A percentile compares a stretch with the other conserved stretches of the same genome.
Evolutionary conservation across 1,140 invertebrate species (phyloP).

Genomic region (Tetranychus urticae): DNA sequence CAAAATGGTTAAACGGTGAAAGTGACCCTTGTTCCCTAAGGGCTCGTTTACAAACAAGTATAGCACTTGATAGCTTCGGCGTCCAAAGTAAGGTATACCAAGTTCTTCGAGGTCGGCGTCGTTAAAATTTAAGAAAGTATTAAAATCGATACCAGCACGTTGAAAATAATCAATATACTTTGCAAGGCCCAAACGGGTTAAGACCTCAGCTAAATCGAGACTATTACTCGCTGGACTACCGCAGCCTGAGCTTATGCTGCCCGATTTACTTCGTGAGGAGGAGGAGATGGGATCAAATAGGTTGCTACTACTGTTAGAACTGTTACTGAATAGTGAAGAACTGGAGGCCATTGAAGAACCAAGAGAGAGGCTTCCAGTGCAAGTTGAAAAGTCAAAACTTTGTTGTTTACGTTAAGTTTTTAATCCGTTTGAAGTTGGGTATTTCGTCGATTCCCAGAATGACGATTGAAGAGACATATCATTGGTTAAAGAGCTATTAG

Average conservation of each 20-base stretch:
- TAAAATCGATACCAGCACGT: constrained; percentile 42
- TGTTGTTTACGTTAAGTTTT: neutral
- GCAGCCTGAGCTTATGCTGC: neutral
- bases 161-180: neutral
- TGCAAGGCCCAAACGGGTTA: neutral
- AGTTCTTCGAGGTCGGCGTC: constrained; percentile 64
- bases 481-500: too few species aligned
- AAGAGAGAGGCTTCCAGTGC: neutral
- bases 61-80: constrained; percentile 67
- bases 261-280: neutral
- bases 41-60: constrained; percentile 17
- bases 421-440: neutral
- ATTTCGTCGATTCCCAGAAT: neutral
- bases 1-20: neutral
- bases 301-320: neutral
- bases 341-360: neutral
- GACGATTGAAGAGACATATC: neutral
- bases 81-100: constrained; percentile 61
- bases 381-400: neutral
- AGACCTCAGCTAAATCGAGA: neutral
- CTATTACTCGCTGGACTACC: neutral
- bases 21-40: neutral
- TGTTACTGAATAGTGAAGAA: neutral
- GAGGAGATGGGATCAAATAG: neutral
- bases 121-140: constrained; percentile 55